A percentile compares a stretch with the other conserved stretches of the same genome.
These are phyloP conservation scores for Gobionotothen gibberifrons DNA, from an alignment of 2,797 vertebrate species.

Conservation along the genomic window DNA sequence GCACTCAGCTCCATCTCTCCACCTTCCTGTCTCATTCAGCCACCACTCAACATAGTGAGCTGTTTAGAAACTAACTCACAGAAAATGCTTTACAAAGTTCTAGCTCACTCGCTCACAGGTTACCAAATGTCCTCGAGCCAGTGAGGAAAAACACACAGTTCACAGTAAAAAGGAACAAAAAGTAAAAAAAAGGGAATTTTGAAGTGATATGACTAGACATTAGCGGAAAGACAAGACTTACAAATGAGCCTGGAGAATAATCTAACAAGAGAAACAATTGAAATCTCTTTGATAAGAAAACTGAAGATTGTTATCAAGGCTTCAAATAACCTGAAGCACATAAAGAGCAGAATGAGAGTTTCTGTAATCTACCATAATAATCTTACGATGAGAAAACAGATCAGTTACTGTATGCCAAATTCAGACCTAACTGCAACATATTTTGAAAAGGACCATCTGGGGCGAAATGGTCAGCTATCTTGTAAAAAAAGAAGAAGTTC, in stretches of 20 bases:
- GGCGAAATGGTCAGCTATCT: neutral
- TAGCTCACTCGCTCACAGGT: slow-evolving; percentile 30
- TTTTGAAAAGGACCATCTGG: neutral
- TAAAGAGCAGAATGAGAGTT: slow-evolving; percentile 1
- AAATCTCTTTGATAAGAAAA: slow-evolving; percentile 8
- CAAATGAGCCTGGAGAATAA: neutral
- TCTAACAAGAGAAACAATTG: neutral
- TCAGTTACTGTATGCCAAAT: neutral
- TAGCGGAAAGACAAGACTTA: slow-evolving; percentile 1
- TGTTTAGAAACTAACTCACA: slow-evolving; percentile 25
- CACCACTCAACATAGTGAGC: neutral
- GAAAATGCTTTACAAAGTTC: slow-evolving; percentile 17
- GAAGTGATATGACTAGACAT: neutral
- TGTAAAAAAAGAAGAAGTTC: neutral
- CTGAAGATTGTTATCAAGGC: slow-evolving; percentile 3
- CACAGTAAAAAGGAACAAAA: neutral
- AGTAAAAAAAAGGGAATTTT: neutral
- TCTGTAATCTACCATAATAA: slow-evolving; percentile 8
- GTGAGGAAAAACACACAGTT: neutral
- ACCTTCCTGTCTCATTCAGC: slow-evolving; percentile 24
- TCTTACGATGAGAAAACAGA: no score
- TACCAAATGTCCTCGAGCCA: slow-evolving; percentile 29
- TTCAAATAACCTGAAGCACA: slow-evolving; percentile 21
- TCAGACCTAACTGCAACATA: neutral
- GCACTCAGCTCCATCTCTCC: slow-evolving; percentile 11